phyloP scores from a whole-genome alignment of 92 coral and sea anemone genomes.

The Scolanthus callimorphus region DNA sequence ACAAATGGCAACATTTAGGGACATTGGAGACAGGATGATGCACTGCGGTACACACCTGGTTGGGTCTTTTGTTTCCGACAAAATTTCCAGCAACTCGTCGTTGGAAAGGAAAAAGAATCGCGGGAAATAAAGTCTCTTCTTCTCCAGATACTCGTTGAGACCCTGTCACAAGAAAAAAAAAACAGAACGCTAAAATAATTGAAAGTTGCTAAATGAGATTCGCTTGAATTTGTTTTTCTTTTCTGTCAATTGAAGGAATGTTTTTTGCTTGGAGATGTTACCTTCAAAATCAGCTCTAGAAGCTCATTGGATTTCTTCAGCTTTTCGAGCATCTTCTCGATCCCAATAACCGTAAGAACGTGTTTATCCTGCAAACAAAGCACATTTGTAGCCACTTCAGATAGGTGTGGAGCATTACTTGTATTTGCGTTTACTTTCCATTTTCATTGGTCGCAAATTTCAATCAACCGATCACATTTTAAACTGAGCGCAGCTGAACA shows the following conservation, averaged over 20 bases:
- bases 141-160: constrained; percentile 93
- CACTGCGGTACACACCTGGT: constrained; percentile 89
- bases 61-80: constrained; percentile 97
- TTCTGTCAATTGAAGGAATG: too few relatives aligned
- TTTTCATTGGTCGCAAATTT: too few relatives aligned
- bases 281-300: constrained; percentile 95
- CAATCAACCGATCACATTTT: too few relatives aligned
- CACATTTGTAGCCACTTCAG: too few relatives aligned
- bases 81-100: constrained; percentile 91
- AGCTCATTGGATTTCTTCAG: constrained; percentile 96
- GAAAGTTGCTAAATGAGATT: not conserved
- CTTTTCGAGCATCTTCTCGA: constrained; percentile 93
- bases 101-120: constrained; percentile 96
- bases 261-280: constrained; percentile 20
- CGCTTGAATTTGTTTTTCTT: not conserved
- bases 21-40: not conserved
- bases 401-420: too few relatives aligned
- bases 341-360: constrained; percentile 87
- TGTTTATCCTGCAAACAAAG: constrained; percentile 67
- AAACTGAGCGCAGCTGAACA: too few relatives aligned
- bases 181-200: not conserved
- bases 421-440: too few relatives aligned
- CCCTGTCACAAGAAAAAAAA: constrained; percentile 50
- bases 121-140: constrained; percentile 95
- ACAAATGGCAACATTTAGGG: too few relatives aligned